These are phyloP conservation scores for Sylvia atricapilla DNA, from an alignment of 2,113 vertebrate species.

Conservation along the genomic window DNA sequence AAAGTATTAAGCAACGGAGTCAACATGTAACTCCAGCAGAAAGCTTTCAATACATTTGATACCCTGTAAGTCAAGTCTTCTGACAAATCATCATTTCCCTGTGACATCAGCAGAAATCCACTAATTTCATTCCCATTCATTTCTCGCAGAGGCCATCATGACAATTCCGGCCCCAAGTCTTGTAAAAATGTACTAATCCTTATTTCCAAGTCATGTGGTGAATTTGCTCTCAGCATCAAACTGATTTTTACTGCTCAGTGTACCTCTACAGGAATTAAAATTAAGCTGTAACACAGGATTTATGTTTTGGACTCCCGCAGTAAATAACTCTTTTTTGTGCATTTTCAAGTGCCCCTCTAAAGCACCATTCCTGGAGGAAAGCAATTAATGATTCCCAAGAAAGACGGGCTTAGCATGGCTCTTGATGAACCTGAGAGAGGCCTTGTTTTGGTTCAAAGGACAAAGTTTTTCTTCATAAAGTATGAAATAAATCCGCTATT, in stretches of 20 bases:
- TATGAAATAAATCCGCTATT: background rate
- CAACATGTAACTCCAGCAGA: background rate
- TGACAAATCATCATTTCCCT: background rate
- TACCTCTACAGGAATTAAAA: background rate
- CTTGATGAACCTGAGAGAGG: background rate
- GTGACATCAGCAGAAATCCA: background rate
- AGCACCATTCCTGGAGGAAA: background rate
- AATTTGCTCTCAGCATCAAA: background rate
- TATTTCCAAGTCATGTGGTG: background rate
- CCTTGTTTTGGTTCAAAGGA: background rate
- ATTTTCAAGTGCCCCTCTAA: background rate
- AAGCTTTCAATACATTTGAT: background rate
- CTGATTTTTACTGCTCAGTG: background rate
- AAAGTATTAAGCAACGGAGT: background rate
- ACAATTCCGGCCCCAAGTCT: background rate
- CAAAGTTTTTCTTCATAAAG: background rate
- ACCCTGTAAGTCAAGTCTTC: background rate
- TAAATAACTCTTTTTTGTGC: background rate
- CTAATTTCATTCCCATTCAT: background rate
- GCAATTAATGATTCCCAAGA: background rate
- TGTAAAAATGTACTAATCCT: background rate
- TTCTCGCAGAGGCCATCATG: background rate
- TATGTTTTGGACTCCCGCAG: background rate
- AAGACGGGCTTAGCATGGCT: background rate
- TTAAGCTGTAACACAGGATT: rapidly evolving